A percentile compares a stretch with the other conserved stretches of the same genome.
These are phyloP conservation scores for Rhyacophila evoluta DNA, from an alignment of 2,888 invertebrate species.

Conservation along the genomic window DNA sequence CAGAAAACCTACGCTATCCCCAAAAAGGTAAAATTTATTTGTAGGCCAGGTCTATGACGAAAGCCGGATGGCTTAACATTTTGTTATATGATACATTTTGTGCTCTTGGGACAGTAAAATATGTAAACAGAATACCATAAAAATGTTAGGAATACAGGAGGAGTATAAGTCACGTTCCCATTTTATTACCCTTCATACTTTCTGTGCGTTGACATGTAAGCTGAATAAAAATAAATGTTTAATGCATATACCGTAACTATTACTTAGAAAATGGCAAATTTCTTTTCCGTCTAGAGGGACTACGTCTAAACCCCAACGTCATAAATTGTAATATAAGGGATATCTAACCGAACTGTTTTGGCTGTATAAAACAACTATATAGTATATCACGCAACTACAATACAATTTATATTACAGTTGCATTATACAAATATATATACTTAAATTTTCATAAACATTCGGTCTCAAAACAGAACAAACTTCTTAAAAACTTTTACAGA, in stretches of 20 bases:
- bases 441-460: too few relatives aligned
- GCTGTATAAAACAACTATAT: neutral
- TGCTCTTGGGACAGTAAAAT: slow-evolving; percentile 31
- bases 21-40: slow-evolving; percentile 14
- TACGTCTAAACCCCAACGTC: neutral
- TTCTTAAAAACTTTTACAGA: too few relatives aligned
- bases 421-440: too few relatives aligned
- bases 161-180: slow-evolving; percentile 38
- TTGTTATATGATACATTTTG: slow-evolving; percentile 22
- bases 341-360: neutral
- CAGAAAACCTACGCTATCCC: neutral
- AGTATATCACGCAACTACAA: too few relatives aligned
- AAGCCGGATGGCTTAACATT: slow-evolving; percentile 22
- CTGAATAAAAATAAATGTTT: slow-evolving; percentile 39
- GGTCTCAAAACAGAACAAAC: too few relatives aligned
- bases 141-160: slow-evolving; percentile 31
- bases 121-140: slow-evolving; percentile 43
- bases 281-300: slow-evolving; percentile 4
- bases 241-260: slow-evolving; percentile 32
- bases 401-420: too few relatives aligned
- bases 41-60: slow-evolving; percentile 1
- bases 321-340: slow-evolving; percentile 8
- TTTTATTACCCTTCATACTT: slow-evolving; percentile 45
- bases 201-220: slow-evolving; percentile 29
- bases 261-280: slow-evolving; percentile 25